Evolutionary conservation across 2,113 vertebrate species (phyloP).

Genomic region (Proteles cristata): DNA sequence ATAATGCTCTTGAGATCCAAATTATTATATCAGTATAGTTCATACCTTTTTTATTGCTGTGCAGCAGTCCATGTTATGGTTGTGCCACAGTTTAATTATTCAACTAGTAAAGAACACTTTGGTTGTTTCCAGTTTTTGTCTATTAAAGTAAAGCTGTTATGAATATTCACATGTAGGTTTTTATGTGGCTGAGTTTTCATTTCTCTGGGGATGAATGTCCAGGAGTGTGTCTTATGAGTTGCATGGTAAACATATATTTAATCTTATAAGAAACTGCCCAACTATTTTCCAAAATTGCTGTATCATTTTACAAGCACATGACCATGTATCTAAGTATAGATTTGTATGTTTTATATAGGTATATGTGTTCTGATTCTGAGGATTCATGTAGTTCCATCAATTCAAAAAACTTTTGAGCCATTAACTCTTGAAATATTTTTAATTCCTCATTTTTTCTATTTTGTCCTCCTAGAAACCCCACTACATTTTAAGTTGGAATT

Average conservation of each 20-base stretch:
- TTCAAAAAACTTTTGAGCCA: not conserved
- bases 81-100: not conserved
- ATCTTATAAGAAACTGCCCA: not conserved
- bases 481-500: not conserved
- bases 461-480: not conserved
- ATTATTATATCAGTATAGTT: not conserved
- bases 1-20: not conserved
- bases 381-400: not conserved
- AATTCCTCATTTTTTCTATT: not conserved
- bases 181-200: not conserved
- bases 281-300: not conserved
- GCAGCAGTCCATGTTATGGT: not conserved
- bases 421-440: not conserved
- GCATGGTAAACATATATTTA: not conserved
- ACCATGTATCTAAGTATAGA: not conserved
- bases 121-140: not conserved
- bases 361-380: not conserved
- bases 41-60: not conserved
- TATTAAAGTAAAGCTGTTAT: not conserved
- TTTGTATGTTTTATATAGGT: not conserved
- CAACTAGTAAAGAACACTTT: not conserved
- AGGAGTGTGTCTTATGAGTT: not conserved
- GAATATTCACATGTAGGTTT: not conserved
- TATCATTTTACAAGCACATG: not conserved
- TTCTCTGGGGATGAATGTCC: not conserved